Percentiles rank a stretch among this genome's conserved stretches.
phyloP scores from a whole-genome alignment of 2,797 vertebrate genomes.

The Enteromius argenteus region DNA sequence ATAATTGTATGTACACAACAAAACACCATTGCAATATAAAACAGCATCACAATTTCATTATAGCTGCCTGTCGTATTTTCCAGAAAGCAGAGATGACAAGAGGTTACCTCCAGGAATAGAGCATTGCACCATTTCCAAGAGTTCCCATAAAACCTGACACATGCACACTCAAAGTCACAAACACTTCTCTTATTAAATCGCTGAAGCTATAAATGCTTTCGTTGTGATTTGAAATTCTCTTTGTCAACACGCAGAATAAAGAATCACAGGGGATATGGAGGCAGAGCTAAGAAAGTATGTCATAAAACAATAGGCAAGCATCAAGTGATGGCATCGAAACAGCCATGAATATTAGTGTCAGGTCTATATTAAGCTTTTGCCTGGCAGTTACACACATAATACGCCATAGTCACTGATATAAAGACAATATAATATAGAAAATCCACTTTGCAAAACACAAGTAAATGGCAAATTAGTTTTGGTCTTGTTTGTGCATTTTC shows the following conservation, averaged over 20 bases:
- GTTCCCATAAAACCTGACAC: constrained; percentile 25
- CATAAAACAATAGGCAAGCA: constrained; percentile 61
- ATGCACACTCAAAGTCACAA: constrained; percentile 6
- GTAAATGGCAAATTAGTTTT: neutral
- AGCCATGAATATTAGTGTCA: constrained; percentile 62
- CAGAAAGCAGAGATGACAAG: constrained; percentile 27
- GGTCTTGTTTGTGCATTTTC: neutral
- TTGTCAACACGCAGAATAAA: constrained; percentile 64
- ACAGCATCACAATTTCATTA: constrained; percentile 24
- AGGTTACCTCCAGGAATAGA: constrained; percentile 29
- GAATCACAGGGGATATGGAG: constrained; percentile 47
- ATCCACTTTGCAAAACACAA: neutral
- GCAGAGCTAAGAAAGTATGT: constrained; percentile 61
- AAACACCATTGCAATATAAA: constrained; percentile 7
- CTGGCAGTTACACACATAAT: constrained; percentile 11
- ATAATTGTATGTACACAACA: constrained; percentile 30
- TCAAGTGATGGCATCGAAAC: constrained; percentile 49
- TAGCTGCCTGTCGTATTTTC: neutral
- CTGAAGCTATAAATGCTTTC: constrained; percentile 61
- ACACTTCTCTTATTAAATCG: constrained; percentile 45
- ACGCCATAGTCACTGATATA: constrained; percentile 32
- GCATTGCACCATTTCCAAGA: constrained; percentile 6
- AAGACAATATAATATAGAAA: neutral
- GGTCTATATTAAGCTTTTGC: constrained; percentile 2
- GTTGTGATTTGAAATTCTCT: constrained; percentile 71